Evolutionary conservation across 2,113 vertebrate species (phyloP).

Genomic region (Machaerirhynchus nigripectus): DNA sequence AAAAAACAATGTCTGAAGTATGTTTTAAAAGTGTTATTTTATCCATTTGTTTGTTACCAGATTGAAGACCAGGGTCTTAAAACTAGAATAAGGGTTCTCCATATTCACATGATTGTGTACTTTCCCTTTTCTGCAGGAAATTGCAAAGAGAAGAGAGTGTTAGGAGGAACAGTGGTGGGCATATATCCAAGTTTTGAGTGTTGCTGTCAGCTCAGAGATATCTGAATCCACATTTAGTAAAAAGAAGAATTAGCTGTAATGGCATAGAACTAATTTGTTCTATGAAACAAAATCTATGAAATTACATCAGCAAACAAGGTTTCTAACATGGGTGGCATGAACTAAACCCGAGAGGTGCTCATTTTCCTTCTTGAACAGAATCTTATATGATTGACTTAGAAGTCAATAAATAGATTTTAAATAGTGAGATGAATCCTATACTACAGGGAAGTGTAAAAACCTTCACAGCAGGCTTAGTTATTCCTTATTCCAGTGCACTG

Average conservation of each 20-base stretch:
- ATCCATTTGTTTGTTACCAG: background rate
- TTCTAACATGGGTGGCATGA: background rate
- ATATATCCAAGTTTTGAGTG: background rate
- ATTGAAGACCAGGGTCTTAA: background rate
- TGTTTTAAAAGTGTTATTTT: background rate
- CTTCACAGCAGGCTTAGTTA: background rate
- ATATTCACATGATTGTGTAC: background rate
- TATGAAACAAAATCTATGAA: too few relatives aligned
- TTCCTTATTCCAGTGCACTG: background rate
- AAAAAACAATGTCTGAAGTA: background rate
- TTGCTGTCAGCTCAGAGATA: background rate
- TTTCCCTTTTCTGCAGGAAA: constrained; percentile 8
- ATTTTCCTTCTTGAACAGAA: background rate
- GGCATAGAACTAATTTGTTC: background rate
- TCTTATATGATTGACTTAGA: background rate
- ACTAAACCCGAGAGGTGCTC: background rate
- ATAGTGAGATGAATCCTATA: background rate
- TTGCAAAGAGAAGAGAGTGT: background rate
- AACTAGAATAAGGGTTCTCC: background rate
- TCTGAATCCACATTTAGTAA: background rate
- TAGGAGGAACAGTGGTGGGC: background rate
- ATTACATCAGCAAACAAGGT: background rate
- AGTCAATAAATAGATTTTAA: background rate
- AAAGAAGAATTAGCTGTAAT: background rate
- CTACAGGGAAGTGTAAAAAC: background rate